Evolutionary conservation across 2,113 vertebrate genomes (phyloP).

Genomic region (Tragelaphus strepsiceros): DNA sequence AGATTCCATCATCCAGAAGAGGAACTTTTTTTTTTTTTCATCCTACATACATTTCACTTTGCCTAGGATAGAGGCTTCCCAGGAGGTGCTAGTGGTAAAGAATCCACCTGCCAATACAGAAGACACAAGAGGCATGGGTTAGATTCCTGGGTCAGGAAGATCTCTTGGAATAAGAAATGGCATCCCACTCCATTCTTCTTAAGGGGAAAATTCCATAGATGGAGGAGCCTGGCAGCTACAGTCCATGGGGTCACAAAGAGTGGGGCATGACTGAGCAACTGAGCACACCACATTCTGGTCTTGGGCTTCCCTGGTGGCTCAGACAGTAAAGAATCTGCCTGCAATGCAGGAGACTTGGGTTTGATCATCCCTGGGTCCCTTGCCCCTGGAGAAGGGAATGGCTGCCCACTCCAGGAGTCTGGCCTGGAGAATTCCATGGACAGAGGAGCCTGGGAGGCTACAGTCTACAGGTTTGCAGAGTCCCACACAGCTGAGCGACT

Average conservation of each 20-base stretch:
- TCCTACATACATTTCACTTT: neutral
- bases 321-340: neutral
- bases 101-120: neutral
- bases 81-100: neutral
- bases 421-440: neutral
- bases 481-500: neutral
- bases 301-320: neutral
- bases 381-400: neutral
- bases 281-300: neutral
- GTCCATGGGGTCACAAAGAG: neutral
- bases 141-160: rapidly evolving
- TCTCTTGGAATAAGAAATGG: neutral
- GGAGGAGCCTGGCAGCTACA: neutral
- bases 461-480: neutral
- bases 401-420: neutral
- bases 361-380: neutral
- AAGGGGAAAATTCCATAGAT: neutral
- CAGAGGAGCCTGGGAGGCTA: neutral
- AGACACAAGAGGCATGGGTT: neutral
- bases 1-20: neutral
- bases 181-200: neutral
- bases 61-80: neutral
- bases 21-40: neutral
- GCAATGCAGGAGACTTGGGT: neutral
- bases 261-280: neutral